These are phyloP conservation scores for Gymnocheta viridis DNA, from an alignment of 2,888 invertebrate genomes.

Conservation along the genomic window DNA sequence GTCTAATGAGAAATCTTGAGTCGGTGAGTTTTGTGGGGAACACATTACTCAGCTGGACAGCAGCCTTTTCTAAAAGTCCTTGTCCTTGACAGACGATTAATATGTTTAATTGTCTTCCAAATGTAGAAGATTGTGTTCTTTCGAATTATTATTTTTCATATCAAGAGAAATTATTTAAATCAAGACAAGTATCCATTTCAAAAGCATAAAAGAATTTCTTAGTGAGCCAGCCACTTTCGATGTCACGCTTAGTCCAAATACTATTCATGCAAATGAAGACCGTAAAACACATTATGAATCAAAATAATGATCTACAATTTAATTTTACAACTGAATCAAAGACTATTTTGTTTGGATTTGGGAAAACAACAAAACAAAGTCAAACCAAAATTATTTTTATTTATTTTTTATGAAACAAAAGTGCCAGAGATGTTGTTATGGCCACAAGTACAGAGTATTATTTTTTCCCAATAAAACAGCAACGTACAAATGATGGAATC, in stretches of 20 bases:
- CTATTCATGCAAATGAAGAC: not conserved
- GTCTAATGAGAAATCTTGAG: too few species aligned
- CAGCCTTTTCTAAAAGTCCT: too few species aligned
- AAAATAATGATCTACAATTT: slow-evolving; percentile 28
- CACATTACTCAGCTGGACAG: too few species aligned
- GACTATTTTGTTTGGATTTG: slow-evolving; percentile 13
- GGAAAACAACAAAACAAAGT: too few species aligned
- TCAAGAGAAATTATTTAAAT: not conserved
- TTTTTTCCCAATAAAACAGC: slow-evolving; percentile 64
- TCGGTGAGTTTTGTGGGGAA: too few species aligned
- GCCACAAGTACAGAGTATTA: not conserved
- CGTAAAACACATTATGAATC: not conserved
- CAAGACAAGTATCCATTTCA: not conserved
- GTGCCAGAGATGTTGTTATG: slow-evolving; percentile 13
- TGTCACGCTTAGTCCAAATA: not conserved
- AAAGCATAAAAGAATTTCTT: too few species aligned
- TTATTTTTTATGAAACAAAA: slow-evolving; percentile 14
- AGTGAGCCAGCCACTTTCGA: not conserved
- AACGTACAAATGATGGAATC: slow-evolving; percentile 53
- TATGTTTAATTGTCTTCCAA: too few species aligned
- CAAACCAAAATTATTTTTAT: slow-evolving; percentile 29
- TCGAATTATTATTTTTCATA: too few species aligned
- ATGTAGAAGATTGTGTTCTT: too few species aligned
- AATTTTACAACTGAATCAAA: slow-evolving; percentile 48
- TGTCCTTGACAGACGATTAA: too few species aligned